Percentiles rank a stretch among this genome's conserved stretches.
phyloP scores from a whole-genome alignment of 2,888 invertebrate species.

The Sceliomorpha sp. region DNA sequence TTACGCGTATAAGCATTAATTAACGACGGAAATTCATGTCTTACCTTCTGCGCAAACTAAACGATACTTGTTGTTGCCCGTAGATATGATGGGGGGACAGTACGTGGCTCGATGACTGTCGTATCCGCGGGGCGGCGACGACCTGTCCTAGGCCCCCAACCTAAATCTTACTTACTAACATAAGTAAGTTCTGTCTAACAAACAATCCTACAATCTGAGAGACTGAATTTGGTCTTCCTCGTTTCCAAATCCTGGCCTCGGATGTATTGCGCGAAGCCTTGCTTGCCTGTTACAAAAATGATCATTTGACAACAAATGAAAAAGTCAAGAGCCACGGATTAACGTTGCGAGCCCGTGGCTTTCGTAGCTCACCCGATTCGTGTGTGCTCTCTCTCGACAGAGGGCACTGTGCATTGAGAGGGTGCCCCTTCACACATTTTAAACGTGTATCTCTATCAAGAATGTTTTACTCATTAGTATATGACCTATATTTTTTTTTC shows the following conservation, averaged over 20 bases:
- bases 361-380: constrained; percentile 48
- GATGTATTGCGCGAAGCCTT: constrained; percentile 77
- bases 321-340: constrained; percentile 57
- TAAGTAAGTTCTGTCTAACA: constrained; percentile 81
- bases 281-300: constrained; percentile 55
- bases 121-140: constrained; percentile 83
- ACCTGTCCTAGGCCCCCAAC: constrained; percentile 81
- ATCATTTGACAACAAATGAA: constrained; percentile 34
- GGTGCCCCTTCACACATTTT: constrained; percentile 23
- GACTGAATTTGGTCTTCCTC: constrained; percentile 69
- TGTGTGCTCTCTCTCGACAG: constrained; percentile 35
- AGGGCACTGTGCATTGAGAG: constrained; percentile 6
- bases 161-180: constrained; percentile 81
- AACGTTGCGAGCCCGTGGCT: constrained; percentile 65
- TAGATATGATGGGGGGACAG: constrained; percentile 84
- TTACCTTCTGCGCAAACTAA: constrained; percentile 80
- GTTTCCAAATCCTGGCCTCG: constrained; percentile 72
- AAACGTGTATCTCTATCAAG: constrained; percentile 26
- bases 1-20: too few relatives aligned
- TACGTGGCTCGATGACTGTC: constrained; percentile 84
- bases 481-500: constrained; percentile 1
- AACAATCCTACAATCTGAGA: constrained; percentile 73
- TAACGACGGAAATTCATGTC: constrained; percentile 29
- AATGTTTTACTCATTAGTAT: constrained; percentile 41
- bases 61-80: constrained; percentile 80